Base-by-base conservation (phyloP, 1,140 invertebrate species). In the Drosophila albomicans region DNA sequence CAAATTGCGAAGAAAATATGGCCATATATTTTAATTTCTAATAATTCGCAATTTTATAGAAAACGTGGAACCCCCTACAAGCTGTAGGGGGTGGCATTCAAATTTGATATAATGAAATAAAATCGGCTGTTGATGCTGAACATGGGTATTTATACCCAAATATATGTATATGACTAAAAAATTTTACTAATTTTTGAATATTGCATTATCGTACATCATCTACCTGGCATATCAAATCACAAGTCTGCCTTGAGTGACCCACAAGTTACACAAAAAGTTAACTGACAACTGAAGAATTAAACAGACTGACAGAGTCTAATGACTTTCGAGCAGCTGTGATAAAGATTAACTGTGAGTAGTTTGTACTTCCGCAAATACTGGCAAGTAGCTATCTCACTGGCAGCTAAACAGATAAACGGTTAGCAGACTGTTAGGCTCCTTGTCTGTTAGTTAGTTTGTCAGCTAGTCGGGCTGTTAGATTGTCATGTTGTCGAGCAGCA, bases 361-460 rank as follows among this genome's bases (percentile, higher is more conserved):
- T 51, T 38, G 41, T 57, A 71, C 84, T 88, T 87, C 84, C 84
- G 80, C 80, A 87, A 87, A 77, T 76, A 38, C 35, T 38, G 0
- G 35, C 35, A 73, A 88, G 82, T 82, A 81, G 82, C 66, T 84
- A 62, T 65, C 58, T 54, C 57, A 64, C 62, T 73, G 54, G 48
- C 48, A 54, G 48, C 41, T 48, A 46, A 68, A 66, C 30, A 8
- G 35, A 13, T 57, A 57, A 45, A 10, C 28, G 59, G 74, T 67
- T 70, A 79, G 61, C 11, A 28, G 51, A 32, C 57, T 48, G 45
- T 3, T 61, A 51, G 46, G 43, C 28, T 45, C 8, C 6, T 25
- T 49, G 30, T 48, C 48, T 2, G 51, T 15, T 20, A 49, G 43
- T 35, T 56, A 20, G 49, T 6, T 43, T 28, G 51, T 43, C 62